phyloP scores from a whole-genome alignment of 1,140 invertebrate species.

The Cydia pomonella region DNA sequence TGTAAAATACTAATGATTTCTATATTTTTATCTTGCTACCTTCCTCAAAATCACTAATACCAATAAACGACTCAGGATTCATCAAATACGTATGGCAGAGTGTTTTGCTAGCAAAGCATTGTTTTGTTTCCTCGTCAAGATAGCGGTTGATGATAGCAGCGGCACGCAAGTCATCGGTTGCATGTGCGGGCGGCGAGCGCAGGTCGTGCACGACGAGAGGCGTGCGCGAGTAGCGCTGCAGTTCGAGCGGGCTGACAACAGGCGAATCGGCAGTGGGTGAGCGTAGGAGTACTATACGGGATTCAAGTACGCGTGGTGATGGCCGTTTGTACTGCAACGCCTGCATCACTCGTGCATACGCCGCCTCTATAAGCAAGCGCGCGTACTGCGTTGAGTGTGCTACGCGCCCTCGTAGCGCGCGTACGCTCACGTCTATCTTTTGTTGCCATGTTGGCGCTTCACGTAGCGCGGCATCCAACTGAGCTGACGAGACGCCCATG shows the following conservation, averaged over 20 bases:
- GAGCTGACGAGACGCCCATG: conserved; percentile 14
- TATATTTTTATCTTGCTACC: neutral
- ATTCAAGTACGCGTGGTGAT: conserved; percentile 7
- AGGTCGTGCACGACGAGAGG: conserved; percentile 49
- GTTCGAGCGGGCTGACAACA: conserved; percentile 25
- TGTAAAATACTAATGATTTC: no score
- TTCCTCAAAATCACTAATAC: neutral
- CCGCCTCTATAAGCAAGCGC: neutral
- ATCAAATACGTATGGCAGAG: conserved; percentile 57
- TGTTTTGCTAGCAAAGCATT: conserved; percentile 53
- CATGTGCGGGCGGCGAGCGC: conserved; percentile 43
- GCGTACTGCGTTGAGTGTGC: conserved; percentile 32
- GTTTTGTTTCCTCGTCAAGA: conserved; percentile 46
- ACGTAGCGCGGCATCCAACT: conserved; percentile 20
- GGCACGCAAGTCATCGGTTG: conserved; percentile 51
- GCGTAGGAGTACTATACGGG: conserved; percentile 32
- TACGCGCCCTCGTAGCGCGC: neutral
- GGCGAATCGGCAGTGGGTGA: conserved; percentile 4
- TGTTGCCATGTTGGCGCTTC: conserved; percentile 18
- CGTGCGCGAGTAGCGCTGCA: neutral
- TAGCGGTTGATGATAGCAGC: conserved; percentile 56
- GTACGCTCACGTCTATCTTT: conserved; percentile 24
- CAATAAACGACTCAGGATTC: conserved; percentile 49
- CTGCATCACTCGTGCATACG: conserved; percentile 25
- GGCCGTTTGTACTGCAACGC: neutral